A percentile compares a stretch with the other conserved stretches of the same genome.
Conservation (phyloP, 2,888 invertebrate genomes). For the Apoda limacodes region DNA sequence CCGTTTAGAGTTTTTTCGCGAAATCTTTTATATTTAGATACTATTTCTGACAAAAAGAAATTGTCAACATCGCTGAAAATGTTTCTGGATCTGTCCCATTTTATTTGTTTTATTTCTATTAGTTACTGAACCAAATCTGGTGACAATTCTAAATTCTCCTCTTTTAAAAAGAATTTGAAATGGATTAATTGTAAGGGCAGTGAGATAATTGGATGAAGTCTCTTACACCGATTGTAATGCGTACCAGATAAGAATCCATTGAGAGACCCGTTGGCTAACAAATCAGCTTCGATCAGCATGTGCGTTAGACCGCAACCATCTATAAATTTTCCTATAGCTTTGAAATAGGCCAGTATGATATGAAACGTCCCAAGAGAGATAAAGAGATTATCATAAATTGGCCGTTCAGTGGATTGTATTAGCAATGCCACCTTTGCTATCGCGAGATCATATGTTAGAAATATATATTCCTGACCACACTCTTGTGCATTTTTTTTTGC, state of each 20-base stretch:
- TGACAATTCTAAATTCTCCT: no score
- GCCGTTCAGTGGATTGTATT: constrained; percentile 6
- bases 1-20: constrained; percentile 12
- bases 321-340: constrained; percentile 15
- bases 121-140: no score
- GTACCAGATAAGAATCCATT: constrained; percentile 24
- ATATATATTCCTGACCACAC: constrained; percentile 12
- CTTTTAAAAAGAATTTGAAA: constrained; percentile 20
- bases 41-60: constrained; percentile 13
- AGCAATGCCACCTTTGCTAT: constrained; percentile 14
- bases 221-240: constrained; percentile 24
- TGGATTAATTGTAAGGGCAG: constrained; percentile 21
- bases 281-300: constrained; percentile 20
- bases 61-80: constrained; percentile 16
- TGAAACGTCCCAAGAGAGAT: constrained; percentile 14
- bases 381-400: constrained; percentile 7
- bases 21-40: constrained; percentile 6
- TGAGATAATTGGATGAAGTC: constrained; percentile 20
- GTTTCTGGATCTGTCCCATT: no score
- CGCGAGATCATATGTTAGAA: constrained; percentile 16
- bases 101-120: no score
- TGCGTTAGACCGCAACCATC: constrained; percentile 19
- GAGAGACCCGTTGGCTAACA: constrained; percentile 22
- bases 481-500: constrained; percentile 21
- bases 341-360: constrained; percentile 13